Percentiles rank a stretch among this genome's conserved stretches.
phyloP scores from a whole-genome alignment of 2,797 vertebrate genomes.

The Novumbra hubbsi region DNA sequence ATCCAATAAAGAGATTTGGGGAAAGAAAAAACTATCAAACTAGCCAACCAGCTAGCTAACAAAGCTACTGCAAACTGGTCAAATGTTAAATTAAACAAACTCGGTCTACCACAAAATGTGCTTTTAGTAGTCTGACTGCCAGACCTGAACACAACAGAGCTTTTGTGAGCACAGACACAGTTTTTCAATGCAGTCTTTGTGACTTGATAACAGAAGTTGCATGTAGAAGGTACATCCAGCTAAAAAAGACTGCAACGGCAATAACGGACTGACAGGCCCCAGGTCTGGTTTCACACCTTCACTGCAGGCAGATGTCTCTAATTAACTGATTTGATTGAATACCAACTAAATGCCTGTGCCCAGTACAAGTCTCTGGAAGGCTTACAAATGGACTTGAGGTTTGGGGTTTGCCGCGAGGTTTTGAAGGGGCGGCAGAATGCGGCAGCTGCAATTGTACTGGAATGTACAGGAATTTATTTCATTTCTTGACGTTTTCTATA shows the following conservation, averaged over 20 bases:
- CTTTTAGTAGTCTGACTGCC: no score
- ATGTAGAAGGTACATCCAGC: no score
- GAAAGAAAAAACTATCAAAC: no score
- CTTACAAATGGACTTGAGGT: neutral
- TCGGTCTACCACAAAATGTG: no score
- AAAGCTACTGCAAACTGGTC: no score
- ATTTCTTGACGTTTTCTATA: neutral
- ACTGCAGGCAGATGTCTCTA: neutral
- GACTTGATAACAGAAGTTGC: no score
- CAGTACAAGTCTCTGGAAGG: neutral
- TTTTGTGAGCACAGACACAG: no score
- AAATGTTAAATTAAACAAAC: no score
- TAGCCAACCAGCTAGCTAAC: no score
- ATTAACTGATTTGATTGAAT: conserved; percentile 15
- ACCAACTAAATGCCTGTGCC: neutral
- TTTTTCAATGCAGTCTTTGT: no score
- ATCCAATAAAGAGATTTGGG: no score
- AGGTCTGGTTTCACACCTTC: neutral
- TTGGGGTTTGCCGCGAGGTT: conserved; percentile 12
- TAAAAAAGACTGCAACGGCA: neutral
- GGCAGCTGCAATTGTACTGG: neutral
- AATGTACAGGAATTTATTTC: neutral
- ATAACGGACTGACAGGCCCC: neutral
- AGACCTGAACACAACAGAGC: no score
- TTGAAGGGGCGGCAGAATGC: neutral